Evolutionary conservation across 2,888 invertebrate species (phyloP).

Genomic region (Dicyrtomina minuta): DNA sequence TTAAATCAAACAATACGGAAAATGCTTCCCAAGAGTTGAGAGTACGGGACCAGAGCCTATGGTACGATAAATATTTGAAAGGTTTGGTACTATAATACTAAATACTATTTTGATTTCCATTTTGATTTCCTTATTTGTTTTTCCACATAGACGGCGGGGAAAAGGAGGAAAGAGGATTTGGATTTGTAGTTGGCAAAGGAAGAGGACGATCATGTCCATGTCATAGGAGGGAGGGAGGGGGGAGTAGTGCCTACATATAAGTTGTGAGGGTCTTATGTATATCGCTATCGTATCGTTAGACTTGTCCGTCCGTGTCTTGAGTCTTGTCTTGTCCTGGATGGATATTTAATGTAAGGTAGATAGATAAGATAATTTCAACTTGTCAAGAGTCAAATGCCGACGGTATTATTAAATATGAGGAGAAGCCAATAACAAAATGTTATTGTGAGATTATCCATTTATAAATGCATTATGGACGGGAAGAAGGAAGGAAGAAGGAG

Average conservation of each 20-base stretch:
- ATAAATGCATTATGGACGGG: conserved; percentile 26
- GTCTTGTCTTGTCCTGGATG: background rate
- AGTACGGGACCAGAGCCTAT: no score
- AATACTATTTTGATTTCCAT: background rate
- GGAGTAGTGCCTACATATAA: background rate
- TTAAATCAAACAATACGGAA: no score
- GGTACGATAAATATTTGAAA: no score
- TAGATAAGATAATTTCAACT: conserved; percentile 31
- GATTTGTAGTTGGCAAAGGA: background rate
- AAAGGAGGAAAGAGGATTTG: background rate
- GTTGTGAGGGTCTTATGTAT: no score
- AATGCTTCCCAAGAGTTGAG: no score
- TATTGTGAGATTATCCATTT: conserved; percentile 27
- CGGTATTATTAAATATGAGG: conserved; percentile 32
- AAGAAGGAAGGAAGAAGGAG: background rate
- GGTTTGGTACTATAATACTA: no score
- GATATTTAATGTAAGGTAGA: conserved; percentile 10
- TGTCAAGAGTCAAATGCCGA: conserved; percentile 28
- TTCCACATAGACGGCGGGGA: background rate
- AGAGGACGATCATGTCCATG: background rate
- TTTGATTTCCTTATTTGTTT: conserved; percentile 18
- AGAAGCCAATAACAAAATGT: conserved; percentile 33
- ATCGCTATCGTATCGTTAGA: conserved; percentile 9
- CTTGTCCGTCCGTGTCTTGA: conserved; percentile 9
- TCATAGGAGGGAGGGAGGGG: background rate